Conservation (phyloP, 2,113 vertebrate species). For the Hippocampus barbouri region DNA sequence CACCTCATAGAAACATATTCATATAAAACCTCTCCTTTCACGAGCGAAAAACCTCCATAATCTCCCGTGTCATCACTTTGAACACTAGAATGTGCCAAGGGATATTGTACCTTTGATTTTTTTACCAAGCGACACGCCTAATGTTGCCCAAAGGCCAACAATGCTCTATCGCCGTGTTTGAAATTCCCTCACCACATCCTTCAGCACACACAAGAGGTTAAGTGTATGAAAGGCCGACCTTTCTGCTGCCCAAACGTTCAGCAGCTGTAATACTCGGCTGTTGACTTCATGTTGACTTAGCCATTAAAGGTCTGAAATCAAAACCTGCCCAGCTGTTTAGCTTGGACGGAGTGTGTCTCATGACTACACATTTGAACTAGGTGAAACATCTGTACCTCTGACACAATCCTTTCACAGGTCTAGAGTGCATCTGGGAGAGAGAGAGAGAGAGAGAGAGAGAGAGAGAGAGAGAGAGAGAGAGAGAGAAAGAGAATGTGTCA, state of each 20-base stretch:
- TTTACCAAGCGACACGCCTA: slow-evolving; percentile 4
- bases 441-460: too few species aligned
- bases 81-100: neutral
- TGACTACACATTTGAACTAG: slow-evolving; percentile 51
- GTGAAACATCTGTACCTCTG: slow-evolving; percentile 47
- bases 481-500: neutral
- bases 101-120: slow-evolving; percentile 22
- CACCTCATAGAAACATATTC: too few species aligned
- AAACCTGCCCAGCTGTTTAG: slow-evolving; percentile 53
- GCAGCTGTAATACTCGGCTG: slow-evolving; percentile 45
- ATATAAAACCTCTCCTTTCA: slow-evolving; percentile 1
- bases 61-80: neutral
- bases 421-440: slow-evolving; percentile 23
- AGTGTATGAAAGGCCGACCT: slow-evolving; percentile 31
- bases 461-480: too few species aligned
- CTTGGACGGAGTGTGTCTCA: slow-evolving; percentile 45
- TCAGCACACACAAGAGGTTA: slow-evolving; percentile 18
- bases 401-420: slow-evolving; percentile 26
- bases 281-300: slow-evolving; percentile 65
- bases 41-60: slow-evolving; percentile 1
- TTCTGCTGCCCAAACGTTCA: slow-evolving; percentile 23
- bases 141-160: slow-evolving; percentile 29
- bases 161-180: slow-evolving; percentile 17
- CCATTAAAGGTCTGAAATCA: slow-evolving; percentile 65
- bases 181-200: slow-evolving; percentile 24